phyloP scores from a whole-genome alignment of 2,888 invertebrate genomes.

The Tetheella fluctuosa region DNA sequence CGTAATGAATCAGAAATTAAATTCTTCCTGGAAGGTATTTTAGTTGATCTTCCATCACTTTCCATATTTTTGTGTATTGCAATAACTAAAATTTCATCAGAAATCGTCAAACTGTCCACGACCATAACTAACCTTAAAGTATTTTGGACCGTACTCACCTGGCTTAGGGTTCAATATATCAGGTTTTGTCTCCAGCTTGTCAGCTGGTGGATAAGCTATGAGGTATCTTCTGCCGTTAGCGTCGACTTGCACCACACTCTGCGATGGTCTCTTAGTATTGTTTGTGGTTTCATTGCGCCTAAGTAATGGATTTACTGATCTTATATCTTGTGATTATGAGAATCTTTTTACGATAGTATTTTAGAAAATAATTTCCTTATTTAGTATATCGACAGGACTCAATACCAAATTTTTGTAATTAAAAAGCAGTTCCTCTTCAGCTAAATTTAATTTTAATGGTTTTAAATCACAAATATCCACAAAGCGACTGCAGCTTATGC shows the following conservation, averaged over 20 bases:
- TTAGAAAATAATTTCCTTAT: neutral
- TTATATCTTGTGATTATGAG: neutral
- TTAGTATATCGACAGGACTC: no score
- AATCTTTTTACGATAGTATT: neutral
- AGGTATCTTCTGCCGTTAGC: slow-evolving; percentile 73
- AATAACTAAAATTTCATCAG: no score
- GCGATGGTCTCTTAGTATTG: slow-evolving; percentile 69
- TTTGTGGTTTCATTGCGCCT: slow-evolving; percentile 64
- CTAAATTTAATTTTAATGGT: neutral
- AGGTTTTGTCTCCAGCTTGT: slow-evolving; percentile 73
- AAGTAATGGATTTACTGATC: slow-evolving; percentile 15
- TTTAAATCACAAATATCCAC: no score
- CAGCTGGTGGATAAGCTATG: slow-evolving; percentile 71
- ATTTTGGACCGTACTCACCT: slow-evolving; percentile 49
- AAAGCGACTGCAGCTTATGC: no score
- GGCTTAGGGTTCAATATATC: slow-evolving; percentile 76
- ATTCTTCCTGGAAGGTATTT: no score
- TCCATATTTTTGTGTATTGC: no score
- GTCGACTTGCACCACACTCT: slow-evolving; percentile 79
- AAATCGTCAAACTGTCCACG: neutral
- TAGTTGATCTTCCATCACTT: no score
- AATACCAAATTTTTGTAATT: no score
- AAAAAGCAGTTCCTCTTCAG: no score
- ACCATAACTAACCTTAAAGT: neutral
- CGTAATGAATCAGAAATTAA: no score